phyloP scores from a whole-genome alignment of 2,888 invertebrate genomes.

The Cryptocephalus primarius region DNA sequence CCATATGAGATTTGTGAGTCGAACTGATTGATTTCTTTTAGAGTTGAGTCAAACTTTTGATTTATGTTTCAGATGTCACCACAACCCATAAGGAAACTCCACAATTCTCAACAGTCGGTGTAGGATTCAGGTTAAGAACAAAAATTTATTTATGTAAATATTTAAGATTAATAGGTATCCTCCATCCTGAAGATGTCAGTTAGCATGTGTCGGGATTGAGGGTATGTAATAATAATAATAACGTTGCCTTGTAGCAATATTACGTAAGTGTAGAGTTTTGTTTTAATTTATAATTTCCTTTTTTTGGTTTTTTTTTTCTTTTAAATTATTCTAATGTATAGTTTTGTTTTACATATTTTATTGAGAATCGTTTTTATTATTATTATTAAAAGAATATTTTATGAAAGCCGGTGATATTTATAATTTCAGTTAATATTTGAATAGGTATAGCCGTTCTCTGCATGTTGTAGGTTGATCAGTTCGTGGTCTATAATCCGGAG shows the following conservation, averaged over 20 bases:
- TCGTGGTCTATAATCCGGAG: too few species aligned
- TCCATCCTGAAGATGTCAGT: too few species aligned
- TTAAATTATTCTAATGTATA: slow-evolving; percentile 6
- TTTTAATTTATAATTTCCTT: slow-evolving; percentile 7
- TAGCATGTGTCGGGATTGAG: too few species aligned
- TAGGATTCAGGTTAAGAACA: slow-evolving; percentile 3
- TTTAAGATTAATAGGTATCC: neutral
- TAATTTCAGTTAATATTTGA: too few species aligned
- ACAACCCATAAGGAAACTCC: slow-evolving; percentile 26
- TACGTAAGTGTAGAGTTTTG: slow-evolving; percentile 7
- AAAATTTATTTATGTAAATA: slow-evolving; percentile 9
- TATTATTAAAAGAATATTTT: too few species aligned
- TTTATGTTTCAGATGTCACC: slow-evolving; percentile 28
- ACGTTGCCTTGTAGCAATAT: neutral
- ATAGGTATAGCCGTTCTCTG: too few species aligned
- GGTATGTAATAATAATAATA: too few species aligned
- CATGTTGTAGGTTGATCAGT: too few species aligned
- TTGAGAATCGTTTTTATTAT: too few species aligned
- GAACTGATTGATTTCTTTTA: neutral
- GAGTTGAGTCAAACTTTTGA: slow-evolving; percentile 1
- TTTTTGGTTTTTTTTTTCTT: slow-evolving; percentile 10
- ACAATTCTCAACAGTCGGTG: slow-evolving; percentile 24
- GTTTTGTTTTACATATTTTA: neutral
- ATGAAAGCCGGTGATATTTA: too few species aligned
- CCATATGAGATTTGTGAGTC: too few species aligned